Evolutionary conservation across 2,113 vertebrate genomes (phyloP).

Genomic region (Eretmochelys imbricata): DNA sequence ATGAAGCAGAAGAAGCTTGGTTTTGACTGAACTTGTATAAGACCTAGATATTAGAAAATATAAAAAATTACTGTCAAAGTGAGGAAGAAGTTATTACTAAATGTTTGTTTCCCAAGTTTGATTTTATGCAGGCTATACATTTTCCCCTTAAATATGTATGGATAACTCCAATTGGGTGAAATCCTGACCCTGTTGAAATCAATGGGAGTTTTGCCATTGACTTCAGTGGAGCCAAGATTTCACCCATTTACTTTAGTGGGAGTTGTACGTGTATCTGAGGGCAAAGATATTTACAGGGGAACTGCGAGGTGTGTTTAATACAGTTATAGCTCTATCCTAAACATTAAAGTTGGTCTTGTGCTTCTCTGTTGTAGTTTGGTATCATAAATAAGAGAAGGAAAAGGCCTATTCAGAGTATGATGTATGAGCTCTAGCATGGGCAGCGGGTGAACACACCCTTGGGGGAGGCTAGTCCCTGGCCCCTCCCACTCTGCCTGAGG

Average conservation of each 20-base stretch:
- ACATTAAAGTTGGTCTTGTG: neutral
- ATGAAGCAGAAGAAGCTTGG: neutral
- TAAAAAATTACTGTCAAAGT: neutral
- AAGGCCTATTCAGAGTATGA: neutral
- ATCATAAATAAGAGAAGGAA: neutral
- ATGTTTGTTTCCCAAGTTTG: neutral
- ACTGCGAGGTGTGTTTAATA: rapidly evolving
- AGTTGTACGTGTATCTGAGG: neutral
- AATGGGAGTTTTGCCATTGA: neutral
- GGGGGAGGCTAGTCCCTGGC: no score
- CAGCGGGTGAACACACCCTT: no score
- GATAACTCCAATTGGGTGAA: neutral
- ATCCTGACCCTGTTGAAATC: neutral
- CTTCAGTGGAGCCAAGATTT: neutral
- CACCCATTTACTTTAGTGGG: neutral
- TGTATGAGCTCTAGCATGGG: neutral
- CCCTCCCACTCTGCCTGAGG: no score
- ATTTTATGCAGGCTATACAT: neutral
- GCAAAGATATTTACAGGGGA: neutral
- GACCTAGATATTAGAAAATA: neutral
- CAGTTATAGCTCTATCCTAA: no score
- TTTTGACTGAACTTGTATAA: neutral
- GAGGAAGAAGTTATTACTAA: neutral
- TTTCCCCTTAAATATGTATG: neutral
- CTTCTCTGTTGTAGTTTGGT: neutral